Evolutionary conservation across 1,140 invertebrate genomes (phyloP), one percentile per base, ranked within the genome.

Genomic region (Stegodyphus mimosarum): DNA sequence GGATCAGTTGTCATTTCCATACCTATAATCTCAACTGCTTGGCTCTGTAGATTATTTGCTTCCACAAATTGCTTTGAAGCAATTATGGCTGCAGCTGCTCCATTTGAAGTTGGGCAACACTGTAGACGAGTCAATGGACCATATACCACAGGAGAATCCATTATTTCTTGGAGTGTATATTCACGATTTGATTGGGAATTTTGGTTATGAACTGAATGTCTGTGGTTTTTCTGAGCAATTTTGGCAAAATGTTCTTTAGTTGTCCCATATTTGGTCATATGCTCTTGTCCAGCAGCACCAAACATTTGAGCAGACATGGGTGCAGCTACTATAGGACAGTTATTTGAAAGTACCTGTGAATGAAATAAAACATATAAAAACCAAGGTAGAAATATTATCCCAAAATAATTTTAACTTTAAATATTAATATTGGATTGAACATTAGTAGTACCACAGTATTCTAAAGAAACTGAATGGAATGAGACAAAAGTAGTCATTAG

Each of bases 71-170:
- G 93, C 91, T 99, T 97, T 64, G 95, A 97, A 69, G 94, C 97
- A 18, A 99, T 88, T 86, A 99, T 93, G 0, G 95, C 97, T 50
- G 97, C 97, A 48, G 96, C 98, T 18, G 96, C 94, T 10, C 98
- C 98, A 92, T 99, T 97, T 48, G 97, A 98, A 2, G 98, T 99
- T 18, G 98, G 98, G 90, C 97, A 99, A 90, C 98, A 99, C 89
- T 98, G 97, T 13, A 99, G 91, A 90, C 98, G 98, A 7, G 98
- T 99, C 15, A 99, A 91, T 0, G 97, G 96, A 13, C 95, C 96
- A 90, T 95, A 96, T 60, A 99, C 93, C 2, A 69, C 63, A 2
- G 86, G 86, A 6, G 97, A 96, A 17, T 94, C 93, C 89, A 95
- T 91, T 78, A 99, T 96, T 90, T 99, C 94, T 84, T 99, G 95